Conservation (phyloP, 2,888 invertebrate species). For the Netelia inedita region DNA sequence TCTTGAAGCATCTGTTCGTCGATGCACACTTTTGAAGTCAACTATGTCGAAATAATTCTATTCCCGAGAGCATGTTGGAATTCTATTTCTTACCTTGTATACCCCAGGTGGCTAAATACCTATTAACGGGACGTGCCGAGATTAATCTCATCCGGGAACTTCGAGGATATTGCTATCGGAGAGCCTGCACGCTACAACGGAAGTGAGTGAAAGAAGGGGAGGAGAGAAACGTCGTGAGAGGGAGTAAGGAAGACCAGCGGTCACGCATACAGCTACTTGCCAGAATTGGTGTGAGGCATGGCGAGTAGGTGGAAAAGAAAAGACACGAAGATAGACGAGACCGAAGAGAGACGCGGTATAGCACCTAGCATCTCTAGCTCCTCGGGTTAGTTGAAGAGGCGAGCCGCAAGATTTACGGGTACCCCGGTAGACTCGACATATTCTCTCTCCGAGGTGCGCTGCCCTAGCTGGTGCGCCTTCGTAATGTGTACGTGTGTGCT, state of each 20-base stretch:
- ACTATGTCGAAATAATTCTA: no score
- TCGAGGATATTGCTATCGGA: background rate
- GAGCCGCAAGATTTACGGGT: slow-evolving; percentile 78
- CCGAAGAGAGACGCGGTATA: slow-evolving; percentile 36
- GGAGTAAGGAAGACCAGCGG: slow-evolving; percentile 8
- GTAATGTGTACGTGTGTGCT: slow-evolving; percentile 62
- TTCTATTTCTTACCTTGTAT: no score
- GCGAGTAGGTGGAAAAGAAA: slow-evolving; percentile 32
- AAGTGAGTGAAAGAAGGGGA: slow-evolving; percentile 17
- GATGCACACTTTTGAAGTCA: no score
- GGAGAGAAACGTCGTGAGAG: background rate
- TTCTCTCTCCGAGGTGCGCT: slow-evolving; percentile 78
- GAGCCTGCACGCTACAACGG: slow-evolving; percentile 15
- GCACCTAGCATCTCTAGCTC: slow-evolving; percentile 47
- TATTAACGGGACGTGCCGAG: no score
- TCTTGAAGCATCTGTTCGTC: no score
- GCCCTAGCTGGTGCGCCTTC: slow-evolving; percentile 65
- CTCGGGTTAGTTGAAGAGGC: slow-evolving; percentile 76
- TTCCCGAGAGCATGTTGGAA: no score
- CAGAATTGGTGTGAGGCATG: slow-evolving; percentile 17
- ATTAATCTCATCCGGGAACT: no score
- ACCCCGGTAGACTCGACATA: slow-evolving; percentile 77
- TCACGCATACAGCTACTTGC: slow-evolving; percentile 16
- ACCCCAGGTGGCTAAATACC: no score
- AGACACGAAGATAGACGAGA: slow-evolving; percentile 23